These are phyloP conservation scores for Dolichomitus sp. DNA, from an alignment of 2,888 invertebrate species.

Conservation along the genomic window DNA sequence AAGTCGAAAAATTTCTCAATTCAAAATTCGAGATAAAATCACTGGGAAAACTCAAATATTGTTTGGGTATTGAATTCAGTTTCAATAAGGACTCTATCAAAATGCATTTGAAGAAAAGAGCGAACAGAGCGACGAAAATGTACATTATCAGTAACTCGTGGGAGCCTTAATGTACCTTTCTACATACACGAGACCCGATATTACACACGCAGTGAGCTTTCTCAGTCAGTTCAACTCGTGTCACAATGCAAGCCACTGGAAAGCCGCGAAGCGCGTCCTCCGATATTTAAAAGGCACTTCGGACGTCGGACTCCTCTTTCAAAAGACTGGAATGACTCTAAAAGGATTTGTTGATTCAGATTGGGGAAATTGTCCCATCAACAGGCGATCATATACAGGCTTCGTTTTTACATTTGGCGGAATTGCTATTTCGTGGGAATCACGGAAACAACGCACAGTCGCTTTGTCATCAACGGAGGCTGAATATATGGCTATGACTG, in stretches of 20 bases:
- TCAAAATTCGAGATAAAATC: not conserved
- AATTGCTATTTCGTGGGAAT: slow-evolving; percentile 56
- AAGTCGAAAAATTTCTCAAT: not conserved
- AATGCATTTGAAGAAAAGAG: no score
- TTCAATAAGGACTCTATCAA: no score
- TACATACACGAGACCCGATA: slow-evolving; percentile 60
- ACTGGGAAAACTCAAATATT: not conserved
- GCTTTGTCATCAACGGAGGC: no score
- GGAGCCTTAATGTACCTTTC: slow-evolving; percentile 46
- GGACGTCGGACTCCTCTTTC: slow-evolving; percentile 64
- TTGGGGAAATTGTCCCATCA: slow-evolving; percentile 62
- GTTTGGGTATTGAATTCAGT: slow-evolving; percentile 9
- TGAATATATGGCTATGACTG: not conserved
- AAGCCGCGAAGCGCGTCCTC: slow-evolving; percentile 69
- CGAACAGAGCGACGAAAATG: no score
- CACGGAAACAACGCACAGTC: slow-evolving; percentile 55
- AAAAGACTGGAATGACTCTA: slow-evolving; percentile 32
- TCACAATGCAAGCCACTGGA: slow-evolving; percentile 69
- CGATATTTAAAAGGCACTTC: slow-evolving; percentile 70
- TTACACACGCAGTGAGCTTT: slow-evolving; percentile 53
- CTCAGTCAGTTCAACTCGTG: slow-evolving; percentile 57
- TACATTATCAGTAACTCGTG: no score
- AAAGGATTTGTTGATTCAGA: slow-evolving; percentile 70
- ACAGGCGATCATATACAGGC: slow-evolving; percentile 69
- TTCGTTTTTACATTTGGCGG: slow-evolving; percentile 57